These are phyloP conservation scores for Drosophila yooni DNA, from an alignment of 2,888 invertebrate genomes.

Conservation along the genomic window DNA sequence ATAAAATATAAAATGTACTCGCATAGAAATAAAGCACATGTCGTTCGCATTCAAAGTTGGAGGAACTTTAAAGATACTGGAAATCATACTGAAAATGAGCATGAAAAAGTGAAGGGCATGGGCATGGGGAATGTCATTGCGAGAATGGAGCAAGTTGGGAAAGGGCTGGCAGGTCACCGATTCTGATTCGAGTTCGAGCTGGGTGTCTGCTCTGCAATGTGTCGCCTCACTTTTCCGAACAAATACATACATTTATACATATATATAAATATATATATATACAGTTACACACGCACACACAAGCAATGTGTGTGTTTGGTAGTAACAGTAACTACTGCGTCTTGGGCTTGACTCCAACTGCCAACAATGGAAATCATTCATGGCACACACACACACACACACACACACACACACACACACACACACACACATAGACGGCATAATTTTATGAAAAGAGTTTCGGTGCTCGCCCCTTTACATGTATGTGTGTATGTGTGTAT, in stretches of 20 bases:
- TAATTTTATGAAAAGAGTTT: constrained; percentile 54
- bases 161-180: constrained; percentile 1
- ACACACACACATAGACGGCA: constrained; percentile 9
- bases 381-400: constrained; percentile 36
- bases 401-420: constrained; percentile 12
- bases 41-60: constrained; percentile 34
- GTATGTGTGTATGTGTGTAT: neutral
- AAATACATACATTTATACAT: constrained; percentile 35
- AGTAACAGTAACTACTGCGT: constrained; percentile 54
- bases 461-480: constrained; percentile 43
- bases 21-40: constrained; percentile 50
- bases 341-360: constrained; percentile 42
- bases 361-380: constrained; percentile 76
- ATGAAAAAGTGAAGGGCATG: neutral
- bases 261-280: constrained; percentile 8
- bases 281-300: constrained; percentile 1
- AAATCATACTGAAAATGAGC: constrained; percentile 6
- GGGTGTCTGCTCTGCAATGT: constrained; percentile 44
- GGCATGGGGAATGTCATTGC: constrained; percentile 1
- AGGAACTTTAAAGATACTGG: constrained; percentile 33
- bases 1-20: neutral
- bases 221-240: constrained; percentile 62
- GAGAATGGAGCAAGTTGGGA: constrained; percentile 7
- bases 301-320: constrained; percentile 19
- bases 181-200: neutral